A percentile compares a stretch with the other conserved stretches of the same genome.
Evolutionary conservation across 2,888 invertebrate species (phyloP).

Genomic region (Sinelater perroti): DNA sequence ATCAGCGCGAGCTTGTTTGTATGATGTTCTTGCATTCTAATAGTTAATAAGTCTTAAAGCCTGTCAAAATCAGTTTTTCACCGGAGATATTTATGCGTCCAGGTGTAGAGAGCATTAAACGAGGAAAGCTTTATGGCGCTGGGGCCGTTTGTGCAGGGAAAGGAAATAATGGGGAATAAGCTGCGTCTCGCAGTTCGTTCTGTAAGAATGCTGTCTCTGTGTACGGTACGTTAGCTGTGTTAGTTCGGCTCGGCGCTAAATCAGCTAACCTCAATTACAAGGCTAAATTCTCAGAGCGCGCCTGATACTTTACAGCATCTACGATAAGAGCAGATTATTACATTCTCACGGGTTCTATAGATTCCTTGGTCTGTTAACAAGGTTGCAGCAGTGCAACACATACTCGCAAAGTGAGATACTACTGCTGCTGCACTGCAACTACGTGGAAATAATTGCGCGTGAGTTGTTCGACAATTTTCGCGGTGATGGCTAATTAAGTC

Average conservation of each 20-base stretch:
- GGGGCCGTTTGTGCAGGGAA: conserved; percentile 28
- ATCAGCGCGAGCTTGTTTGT: not conserved
- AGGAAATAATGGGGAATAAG: conserved; percentile 21
- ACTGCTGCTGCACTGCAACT: conserved; percentile 11
- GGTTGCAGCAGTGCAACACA: conserved; percentile 14
- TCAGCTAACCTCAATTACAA: conserved; percentile 38
- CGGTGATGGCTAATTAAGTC: not conserved
- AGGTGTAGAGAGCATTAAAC: conserved; percentile 13
- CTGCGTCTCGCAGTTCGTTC: conserved; percentile 14
- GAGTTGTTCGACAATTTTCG: not conserved
- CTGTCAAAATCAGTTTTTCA: conserved; percentile 7
- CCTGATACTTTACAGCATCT: conserved; percentile 36
- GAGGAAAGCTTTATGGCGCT: conserved; percentile 24
- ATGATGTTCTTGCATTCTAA: conserved; percentile 1
- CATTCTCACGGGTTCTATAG: conserved; percentile 36
- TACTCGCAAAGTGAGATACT: conserved; percentile 17
- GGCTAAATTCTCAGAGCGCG: conserved; percentile 36
- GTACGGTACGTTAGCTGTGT: conserved; percentile 23
- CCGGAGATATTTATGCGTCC: not conserved
- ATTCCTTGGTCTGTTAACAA: conserved; percentile 33
- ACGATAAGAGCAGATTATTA: conserved; percentile 37
- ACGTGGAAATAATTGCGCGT: not conserved
- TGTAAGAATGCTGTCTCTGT: conserved; percentile 35
- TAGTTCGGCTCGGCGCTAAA: conserved; percentile 29
- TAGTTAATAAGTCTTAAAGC: conserved; percentile 1